Base-by-base conservation (phyloP, 2,888 invertebrate genomes). In the Synergus gifuensis region DNA sequence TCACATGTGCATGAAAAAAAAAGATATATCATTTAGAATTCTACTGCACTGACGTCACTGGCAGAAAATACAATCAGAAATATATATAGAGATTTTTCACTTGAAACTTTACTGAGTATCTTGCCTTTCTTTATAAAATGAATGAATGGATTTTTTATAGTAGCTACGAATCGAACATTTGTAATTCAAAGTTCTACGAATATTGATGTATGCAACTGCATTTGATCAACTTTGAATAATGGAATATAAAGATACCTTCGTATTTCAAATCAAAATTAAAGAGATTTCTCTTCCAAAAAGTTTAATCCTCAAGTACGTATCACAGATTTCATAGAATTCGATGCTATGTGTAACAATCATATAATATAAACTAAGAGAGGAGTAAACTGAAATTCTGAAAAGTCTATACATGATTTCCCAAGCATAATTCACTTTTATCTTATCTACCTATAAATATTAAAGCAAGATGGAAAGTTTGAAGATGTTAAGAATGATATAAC, bases 11-110 rank as follows among this genome's bases (percentile, higher is more conserved):
- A 44, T 46, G 49, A 12, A 28, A 28, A 28, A 28, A 49, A 67
- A 67, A 67, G 67, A 22, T 18, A 44, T 22, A 44, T 22, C 18
- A 67, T 67, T 46, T 46, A 46, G 46, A 46, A 67, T 67, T 67
- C 46, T 67, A 67, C 46, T 67, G 44, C 46, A 18, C 67, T 67
- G 46, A 67, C 46, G 16, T 49, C n/a, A n/a, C n/a, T 7, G 8
- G 54, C 16, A n/a, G 8, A 54, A 54, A n/a, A 16, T 8, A 16
- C 16, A 54, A 54, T n/a, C 54, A 54, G 54, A 8, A 2, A 54
- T 28, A 28, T 28, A 28, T 28, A 28, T 28, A 28, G 22, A 28
- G 28, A 28, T 3, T 28, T 28, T 28, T 28, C 28, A 28, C 28
- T 28, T 28, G 28, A 28, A 28, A 28, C 28, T 3, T 28, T 28